A percentile compares a stretch with the other conserved stretches of the same genome.
Evolutionary conservation across 2,113 vertebrate species (phyloP).

Genomic region (Stercorarius parasiticus): DNA sequence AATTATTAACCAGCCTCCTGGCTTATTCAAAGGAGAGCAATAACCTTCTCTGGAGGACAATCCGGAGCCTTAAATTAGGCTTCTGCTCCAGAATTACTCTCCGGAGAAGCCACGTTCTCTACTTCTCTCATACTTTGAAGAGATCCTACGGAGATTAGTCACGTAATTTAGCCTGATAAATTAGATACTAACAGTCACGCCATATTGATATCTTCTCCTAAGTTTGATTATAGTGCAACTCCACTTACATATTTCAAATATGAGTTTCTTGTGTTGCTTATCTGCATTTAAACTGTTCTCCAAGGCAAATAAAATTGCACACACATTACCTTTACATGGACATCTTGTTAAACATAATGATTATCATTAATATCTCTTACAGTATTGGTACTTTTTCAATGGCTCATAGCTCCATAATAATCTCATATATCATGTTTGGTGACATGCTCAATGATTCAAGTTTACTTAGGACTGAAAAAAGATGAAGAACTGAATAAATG

Average conservation of each 20-base stretch:
- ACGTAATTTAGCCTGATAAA: constrained; percentile 36
- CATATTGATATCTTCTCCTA: not conserved
- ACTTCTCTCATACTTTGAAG: not conserved
- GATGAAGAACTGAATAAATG: not conserved
- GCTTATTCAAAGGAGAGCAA: not conserved
- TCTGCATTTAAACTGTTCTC: constrained; percentile 37
- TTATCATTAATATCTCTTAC: not conserved
- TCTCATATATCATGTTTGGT: not conserved
- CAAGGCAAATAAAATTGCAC: constrained; percentile 4
- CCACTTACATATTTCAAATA: constrained; percentile 10
- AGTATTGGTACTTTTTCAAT: not conserved
- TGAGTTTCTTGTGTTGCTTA: not conserved
- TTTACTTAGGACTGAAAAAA: not conserved
- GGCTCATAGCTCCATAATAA: not conserved
- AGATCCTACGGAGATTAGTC: constrained; percentile 27
- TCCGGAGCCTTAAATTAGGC: constrained; percentile 7
- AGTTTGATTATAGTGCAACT: not conserved
- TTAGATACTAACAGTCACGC: not conserved
- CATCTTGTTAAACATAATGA: constrained; percentile 2
- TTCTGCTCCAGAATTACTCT: constrained; percentile 5
- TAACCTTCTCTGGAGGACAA: constrained; percentile 24
- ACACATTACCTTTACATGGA: not conserved
- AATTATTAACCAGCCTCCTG: not conserved
- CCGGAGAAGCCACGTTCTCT: constrained; percentile 24
- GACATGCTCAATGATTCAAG: not conserved